phyloP scores from a whole-genome alignment of 2,113 vertebrate species.

The Ptilonorhynchus violaceus region DNA sequence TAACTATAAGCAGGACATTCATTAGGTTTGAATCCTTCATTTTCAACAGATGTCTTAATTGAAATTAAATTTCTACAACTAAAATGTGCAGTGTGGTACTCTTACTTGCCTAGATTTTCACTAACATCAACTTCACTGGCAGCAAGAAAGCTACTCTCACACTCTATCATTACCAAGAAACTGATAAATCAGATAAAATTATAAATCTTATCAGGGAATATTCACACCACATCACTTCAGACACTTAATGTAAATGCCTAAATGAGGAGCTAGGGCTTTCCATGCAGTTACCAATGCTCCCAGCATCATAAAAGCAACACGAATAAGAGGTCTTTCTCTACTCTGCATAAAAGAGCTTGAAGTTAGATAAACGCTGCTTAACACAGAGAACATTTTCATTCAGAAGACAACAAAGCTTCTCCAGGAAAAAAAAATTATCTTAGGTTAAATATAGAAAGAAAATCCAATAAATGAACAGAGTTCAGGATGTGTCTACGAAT shows the following conservation, averaged over 20 bases:
- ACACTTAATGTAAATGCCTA: not conserved
- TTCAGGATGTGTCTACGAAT: not conserved
- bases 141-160: not conserved
- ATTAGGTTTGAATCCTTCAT: not conserved
- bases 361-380: not conserved
- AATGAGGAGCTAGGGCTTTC: not conserved
- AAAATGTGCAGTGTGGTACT: not conserved
- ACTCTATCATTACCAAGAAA: not conserved
- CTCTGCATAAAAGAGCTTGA: not conserved
- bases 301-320: not conserved
- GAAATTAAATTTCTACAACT: conserved; percentile 47
- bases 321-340: not conserved
- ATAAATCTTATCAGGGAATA: not conserved
- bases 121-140: not conserved
- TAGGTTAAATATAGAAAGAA: conserved; percentile 13
- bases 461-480: not conserved
- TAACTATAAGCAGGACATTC: not conserved
- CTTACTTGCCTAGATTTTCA: not conserved
- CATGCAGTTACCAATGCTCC: fast-evolving
- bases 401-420: not conserved
- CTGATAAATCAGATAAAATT: not conserved
- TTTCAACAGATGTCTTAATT: conserved; percentile 13
- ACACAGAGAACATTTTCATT: not conserved
- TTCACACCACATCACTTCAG: not conserved
- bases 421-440: not conserved